These are phyloP conservation scores for Neosilurus hyrtlii DNA, from an alignment of 2,797 vertebrate genomes.

Conservation along the genomic window DNA sequence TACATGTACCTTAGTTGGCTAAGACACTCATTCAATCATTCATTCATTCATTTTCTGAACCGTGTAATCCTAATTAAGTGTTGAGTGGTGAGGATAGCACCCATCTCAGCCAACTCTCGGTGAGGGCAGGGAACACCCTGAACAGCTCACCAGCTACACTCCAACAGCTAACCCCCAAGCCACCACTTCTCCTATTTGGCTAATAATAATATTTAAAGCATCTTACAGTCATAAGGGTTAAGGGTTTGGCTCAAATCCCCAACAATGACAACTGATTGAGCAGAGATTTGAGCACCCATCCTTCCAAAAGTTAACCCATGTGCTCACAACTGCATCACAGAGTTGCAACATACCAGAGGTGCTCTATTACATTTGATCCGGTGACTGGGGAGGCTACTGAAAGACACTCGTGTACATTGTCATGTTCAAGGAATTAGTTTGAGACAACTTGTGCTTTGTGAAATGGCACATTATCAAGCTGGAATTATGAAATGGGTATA, in stretches of 20 bases:
- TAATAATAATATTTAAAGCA: neutral
- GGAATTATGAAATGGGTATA: neutral
- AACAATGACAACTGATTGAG: neutral
- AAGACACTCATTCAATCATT: too few relatives aligned
- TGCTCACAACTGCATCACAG: neutral
- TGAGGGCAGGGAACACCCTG: too few relatives aligned
- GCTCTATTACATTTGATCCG: neutral
- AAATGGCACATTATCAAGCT: neutral
- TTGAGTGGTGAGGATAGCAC: too few relatives aligned
- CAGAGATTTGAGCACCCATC: neutral
- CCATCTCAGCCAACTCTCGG: too few relatives aligned
- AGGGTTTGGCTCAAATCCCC: neutral
- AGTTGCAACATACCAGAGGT: neutral
- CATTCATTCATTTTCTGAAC: too few relatives aligned
- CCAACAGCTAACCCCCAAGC: too few relatives aligned
- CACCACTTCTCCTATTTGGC: too few relatives aligned
- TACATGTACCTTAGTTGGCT: neutral
- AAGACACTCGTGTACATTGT: neutral
- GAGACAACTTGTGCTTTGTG: neutral
- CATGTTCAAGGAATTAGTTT: conserved; percentile 2
- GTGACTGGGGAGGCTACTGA: neutral
- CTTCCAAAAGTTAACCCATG: neutral
- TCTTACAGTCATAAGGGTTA: neutral
- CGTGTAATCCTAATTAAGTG: too few relatives aligned
- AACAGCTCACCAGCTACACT: too few relatives aligned